Conservation (phyloP, 1,140 invertebrate species). For the fruit fly (Drosophila melanogaster) region Release_6_plus_ISO1_MT NT_033777.3:29178001-29178500, state of each 20-base stretch:
- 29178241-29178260: constrained; percentile 7
- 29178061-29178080: constrained; percentile 55
- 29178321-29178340: constrained; percentile 22
- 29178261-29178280: constrained; percentile 15
- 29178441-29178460: constrained; percentile 21
- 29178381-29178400: constrained; percentile 43
- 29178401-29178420: constrained; percentile 57
- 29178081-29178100: constrained; percentile 29
- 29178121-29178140: constrained; percentile 50
- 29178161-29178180: constrained; percentile 11
- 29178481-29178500: constrained; percentile 30
- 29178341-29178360: constrained; percentile 29
- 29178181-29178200: constrained; percentile 2
- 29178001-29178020: constrained; percentile 17
- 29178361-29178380: not conserved
- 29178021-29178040: constrained; percentile 38
- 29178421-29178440: constrained; percentile 55
- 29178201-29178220: constrained; percentile 1
- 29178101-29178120: constrained; percentile 16
- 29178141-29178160: constrained; percentile 47
- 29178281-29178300: constrained; percentile 2
- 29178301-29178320: constrained; percentile 6
- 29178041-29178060: constrained; percentile 47
- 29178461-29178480: constrained; percentile 71
- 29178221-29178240: not conserved